A percentile compares a stretch with the other conserved stretches of the same genome.
These are phyloP conservation scores for Austrolebias charrua DNA, from an alignment of 2,797 vertebrate genomes.

Conservation along the genomic window DNA sequence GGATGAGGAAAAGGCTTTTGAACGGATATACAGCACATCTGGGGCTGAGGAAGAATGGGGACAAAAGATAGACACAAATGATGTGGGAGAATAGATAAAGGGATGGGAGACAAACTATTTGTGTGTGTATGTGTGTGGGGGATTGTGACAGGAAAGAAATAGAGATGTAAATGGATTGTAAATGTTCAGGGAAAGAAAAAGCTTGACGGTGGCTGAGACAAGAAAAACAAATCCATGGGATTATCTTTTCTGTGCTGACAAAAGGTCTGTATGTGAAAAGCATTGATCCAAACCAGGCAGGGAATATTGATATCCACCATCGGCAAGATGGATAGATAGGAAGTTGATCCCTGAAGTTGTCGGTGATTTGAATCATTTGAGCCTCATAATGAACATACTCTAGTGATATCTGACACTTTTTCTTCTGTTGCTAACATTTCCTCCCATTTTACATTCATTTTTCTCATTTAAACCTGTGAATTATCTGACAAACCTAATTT, in stretches of 20 bases:
- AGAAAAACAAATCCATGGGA: conserved; percentile 25
- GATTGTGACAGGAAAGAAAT: conserved; percentile 12
- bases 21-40: conserved; percentile 59
- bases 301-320: conserved; percentile 9
- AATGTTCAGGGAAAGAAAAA: conserved; percentile 20
- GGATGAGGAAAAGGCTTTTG: conserved; percentile 51
- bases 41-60: conserved; percentile 36
- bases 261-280: conserved; percentile 17
- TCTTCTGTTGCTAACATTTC: not conserved
- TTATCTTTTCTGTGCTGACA: conserved; percentile 28
- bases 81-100: conserved; percentile 9
- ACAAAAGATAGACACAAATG: conserved; percentile 21
- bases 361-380: conserved; percentile 4
- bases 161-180: conserved; percentile 21
- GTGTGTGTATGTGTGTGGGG: conserved; percentile 16
- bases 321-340: conserved; percentile 1
- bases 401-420: not conserved
- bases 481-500: conserved; percentile 27
- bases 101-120: conserved; percentile 24
- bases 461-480: conserved; percentile 16
- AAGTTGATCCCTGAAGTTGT: conserved; percentile 2
- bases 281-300: conserved; percentile 24
- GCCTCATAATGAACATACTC: not conserved
- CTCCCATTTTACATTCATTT: conserved; percentile 6
- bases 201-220: conserved; percentile 2